Conservation (phyloP, 2,113 vertebrate genomes). For the Sporophila hypoxantha region DNA sequence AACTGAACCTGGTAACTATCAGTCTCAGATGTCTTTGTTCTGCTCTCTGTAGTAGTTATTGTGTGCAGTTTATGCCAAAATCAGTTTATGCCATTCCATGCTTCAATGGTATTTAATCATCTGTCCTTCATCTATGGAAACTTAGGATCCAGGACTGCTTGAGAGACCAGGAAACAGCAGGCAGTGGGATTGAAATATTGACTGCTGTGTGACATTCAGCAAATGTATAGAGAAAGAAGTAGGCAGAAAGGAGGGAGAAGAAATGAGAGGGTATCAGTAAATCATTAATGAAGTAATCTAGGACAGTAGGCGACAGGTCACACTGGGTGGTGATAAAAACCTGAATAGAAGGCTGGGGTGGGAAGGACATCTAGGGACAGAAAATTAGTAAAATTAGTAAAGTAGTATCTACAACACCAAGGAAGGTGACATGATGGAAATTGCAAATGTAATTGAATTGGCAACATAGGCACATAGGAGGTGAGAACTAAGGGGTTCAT, state of each 20-base stretch:
- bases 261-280: neutral
- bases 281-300: neutral
- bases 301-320: neutral
- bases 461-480: neutral
- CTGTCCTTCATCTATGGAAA: accelerated
- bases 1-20: neutral
- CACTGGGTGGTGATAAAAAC: neutral
- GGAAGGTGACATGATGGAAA: neutral
- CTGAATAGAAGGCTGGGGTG: neutral
- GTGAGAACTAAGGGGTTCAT: neutral
- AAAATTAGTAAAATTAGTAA: neutral
- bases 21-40: neutral
- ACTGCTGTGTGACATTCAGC: neutral
- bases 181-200: neutral
- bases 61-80: neutral
- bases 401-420: neutral
- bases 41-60: neutral
- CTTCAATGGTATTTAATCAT: neutral
- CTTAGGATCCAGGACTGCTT: neutral
- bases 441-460: neutral
- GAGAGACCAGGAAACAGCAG: neutral
- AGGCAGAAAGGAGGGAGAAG: neutral
- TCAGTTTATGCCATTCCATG: neutral
- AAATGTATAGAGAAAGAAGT: neutral
- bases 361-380: neutral